Evolutionary conservation across 1,140 invertebrate genomes (phyloP).

Genomic region (Ooceraea biroi): DNA sequence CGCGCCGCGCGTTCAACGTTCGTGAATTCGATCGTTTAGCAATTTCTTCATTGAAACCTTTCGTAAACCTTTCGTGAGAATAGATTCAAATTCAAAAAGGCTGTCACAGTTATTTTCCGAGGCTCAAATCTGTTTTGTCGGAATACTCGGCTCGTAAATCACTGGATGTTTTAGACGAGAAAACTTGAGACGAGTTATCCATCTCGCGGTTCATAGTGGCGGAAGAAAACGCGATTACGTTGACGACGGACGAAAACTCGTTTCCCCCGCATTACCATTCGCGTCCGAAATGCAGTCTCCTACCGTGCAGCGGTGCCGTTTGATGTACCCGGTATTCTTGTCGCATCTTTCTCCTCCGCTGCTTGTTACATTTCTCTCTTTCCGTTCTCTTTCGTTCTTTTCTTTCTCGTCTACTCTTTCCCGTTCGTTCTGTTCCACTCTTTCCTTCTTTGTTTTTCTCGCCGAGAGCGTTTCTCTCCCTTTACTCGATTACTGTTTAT

Average conservation of each 20-base stretch:
- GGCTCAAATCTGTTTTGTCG: too few relatives aligned
- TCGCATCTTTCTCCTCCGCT: conserved; percentile 67
- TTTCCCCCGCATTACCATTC: conserved; percentile 74
- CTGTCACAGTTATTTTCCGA: too few relatives aligned
- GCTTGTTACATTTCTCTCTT: conserved; percentile 68
- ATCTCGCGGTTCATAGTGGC: conserved; percentile 26
- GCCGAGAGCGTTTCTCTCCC: not conserved
- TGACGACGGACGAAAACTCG: conserved; percentile 74
- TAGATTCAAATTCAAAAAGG: not conserved
- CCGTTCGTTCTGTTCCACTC: conserved; percentile 18
- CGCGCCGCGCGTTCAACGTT: not conserved
- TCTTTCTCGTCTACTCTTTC: conserved; percentile 29
- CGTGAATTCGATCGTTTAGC: not conserved
- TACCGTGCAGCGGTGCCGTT: conserved; percentile 76
- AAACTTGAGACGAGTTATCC: not conserved
- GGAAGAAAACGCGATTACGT: conserved; percentile 69
- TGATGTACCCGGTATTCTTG: conserved; percentile 72
- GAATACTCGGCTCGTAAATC: too few relatives aligned
- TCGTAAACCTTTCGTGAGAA: not conserved
- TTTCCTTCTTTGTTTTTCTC: conserved; percentile 23
- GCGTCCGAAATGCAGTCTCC: conserved; percentile 76
- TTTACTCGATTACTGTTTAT: not conserved
- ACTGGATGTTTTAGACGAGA: too few relatives aligned
- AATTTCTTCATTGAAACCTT: not conserved
- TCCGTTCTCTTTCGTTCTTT: conserved; percentile 57